phyloP scores from a whole-genome alignment of 2,113 vertebrate genomes.

The Chelonoidis abingdonii region DNA sequence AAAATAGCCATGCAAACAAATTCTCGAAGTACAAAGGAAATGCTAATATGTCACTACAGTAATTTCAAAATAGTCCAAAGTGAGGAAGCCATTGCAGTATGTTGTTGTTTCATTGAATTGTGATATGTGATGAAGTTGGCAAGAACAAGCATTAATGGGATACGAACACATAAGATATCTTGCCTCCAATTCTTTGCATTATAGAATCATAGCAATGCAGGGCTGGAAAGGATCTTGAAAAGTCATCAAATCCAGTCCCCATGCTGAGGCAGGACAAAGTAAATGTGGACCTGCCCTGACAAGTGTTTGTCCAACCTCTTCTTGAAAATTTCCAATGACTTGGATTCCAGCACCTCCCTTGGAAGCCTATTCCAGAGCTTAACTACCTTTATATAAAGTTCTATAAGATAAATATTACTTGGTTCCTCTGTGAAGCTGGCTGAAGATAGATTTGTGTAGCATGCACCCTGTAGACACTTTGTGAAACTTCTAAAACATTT shows the following conservation, averaged over 20 bases:
- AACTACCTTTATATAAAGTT: neutral
- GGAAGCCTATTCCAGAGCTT: neutral
- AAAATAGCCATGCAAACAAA: neutral
- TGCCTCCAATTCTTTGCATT: neutral
- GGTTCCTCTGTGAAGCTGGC: neutral
- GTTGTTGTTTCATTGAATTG: neutral
- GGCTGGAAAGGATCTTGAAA: neutral
- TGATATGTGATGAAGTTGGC: neutral
- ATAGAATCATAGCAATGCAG: neutral
- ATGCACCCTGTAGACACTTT: neutral
- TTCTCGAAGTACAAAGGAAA: slow-evolving; percentile 15
- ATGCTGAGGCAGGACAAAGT: neutral
- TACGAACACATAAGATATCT: neutral
- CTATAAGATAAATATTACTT: neutral
- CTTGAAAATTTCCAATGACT: neutral
- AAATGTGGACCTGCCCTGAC: neutral
- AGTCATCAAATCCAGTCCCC: neutral
- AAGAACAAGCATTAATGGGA: slow-evolving; percentile 16
- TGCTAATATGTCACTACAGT: neutral
- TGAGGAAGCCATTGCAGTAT: neutral
- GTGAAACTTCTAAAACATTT: neutral
- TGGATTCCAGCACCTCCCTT: neutral
- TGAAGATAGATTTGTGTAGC: neutral
- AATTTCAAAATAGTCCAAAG: neutral
- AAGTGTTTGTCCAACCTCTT: neutral